These are phyloP conservation scores for Drosophila robusta DNA, from an alignment of 2,888 invertebrate genomes.

Conservation along the genomic window DNA sequence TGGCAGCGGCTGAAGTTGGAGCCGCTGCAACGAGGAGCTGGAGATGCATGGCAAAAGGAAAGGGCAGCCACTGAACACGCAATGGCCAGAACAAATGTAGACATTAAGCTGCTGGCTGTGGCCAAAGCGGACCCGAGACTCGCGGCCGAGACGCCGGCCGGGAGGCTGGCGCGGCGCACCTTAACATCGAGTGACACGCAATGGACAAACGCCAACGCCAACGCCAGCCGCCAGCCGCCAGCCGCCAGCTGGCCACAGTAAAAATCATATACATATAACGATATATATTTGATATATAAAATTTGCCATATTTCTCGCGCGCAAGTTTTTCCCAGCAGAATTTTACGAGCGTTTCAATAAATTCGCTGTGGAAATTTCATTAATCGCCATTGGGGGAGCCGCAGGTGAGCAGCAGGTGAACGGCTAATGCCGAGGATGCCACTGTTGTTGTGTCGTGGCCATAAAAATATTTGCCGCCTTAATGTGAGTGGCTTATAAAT, in stretches of 20 bases:
- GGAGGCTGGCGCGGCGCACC: constrained; percentile 42
- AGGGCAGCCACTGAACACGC: constrained; percentile 78
- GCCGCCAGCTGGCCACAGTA: constrained; percentile 28
- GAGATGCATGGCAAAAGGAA: constrained; percentile 44
- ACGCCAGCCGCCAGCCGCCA: not conserved
- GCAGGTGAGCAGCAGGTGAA: constrained; percentile 50
- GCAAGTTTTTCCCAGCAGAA: constrained; percentile 41
- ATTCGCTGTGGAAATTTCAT: constrained; percentile 71
- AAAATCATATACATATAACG: constrained; percentile 38
- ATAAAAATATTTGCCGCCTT: constrained; percentile 79
- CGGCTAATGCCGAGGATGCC: constrained; percentile 45
- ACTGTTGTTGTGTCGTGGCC: constrained; percentile 53
- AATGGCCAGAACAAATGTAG: constrained; percentile 78
- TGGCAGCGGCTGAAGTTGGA: constrained; percentile 60
- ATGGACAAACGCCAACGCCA: constrained; percentile 59
- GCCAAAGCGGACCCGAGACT: constrained; percentile 18
- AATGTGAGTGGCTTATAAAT: constrained; percentile 79
- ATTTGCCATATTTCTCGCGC: constrained; percentile 64
- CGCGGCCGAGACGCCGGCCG: constrained; percentile 9
- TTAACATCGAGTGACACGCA: constrained; percentile 75
- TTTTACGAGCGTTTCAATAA: constrained; percentile 68
- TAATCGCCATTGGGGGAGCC: constrained; percentile 60
- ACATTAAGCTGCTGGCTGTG: constrained; percentile 73
- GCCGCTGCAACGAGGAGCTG: constrained; percentile 32
- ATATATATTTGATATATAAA: constrained; percentile 58